Conservation (phyloP, 2,797 vertebrate genomes). For the Sandelia bainsii region DNA sequence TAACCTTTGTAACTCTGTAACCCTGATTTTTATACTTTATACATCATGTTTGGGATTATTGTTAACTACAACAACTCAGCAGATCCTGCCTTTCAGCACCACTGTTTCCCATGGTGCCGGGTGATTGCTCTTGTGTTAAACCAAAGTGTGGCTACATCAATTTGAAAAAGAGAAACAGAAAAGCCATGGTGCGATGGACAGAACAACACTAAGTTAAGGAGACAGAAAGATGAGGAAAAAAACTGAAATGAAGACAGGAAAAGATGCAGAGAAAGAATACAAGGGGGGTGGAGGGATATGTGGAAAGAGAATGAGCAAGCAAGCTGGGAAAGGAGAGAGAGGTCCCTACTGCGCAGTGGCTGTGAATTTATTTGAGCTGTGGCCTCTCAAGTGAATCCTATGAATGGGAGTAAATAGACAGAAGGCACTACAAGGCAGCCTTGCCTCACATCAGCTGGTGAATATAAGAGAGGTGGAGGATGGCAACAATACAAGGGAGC, state of each 20-base stretch:
- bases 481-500: constrained; percentile 57
- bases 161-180: constrained; percentile 36
- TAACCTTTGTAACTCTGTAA: not conserved
- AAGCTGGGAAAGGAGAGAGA: constrained; percentile 37
- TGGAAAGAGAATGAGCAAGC: constrained; percentile 53
- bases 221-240: constrained; percentile 36
- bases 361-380: constrained; percentile 81
- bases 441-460: constrained; percentile 71
- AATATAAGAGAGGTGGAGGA: constrained; percentile 60
- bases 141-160: constrained; percentile 35
- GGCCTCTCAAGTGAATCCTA: constrained; percentile 81
- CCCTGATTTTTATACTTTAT: too few species aligned
- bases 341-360: constrained; percentile 74
- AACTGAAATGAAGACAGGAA: constrained; percentile 38
- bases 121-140: constrained; percentile 53
- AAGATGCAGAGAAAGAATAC: constrained; percentile 35
- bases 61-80: constrained; percentile 26
- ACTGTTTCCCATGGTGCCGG: constrained; percentile 29
- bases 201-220: constrained; percentile 30
- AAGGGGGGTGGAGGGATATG: constrained; percentile 36
- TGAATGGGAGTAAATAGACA: constrained; percentile 80
- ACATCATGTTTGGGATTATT: not conserved
- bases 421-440: constrained; percentile 69
- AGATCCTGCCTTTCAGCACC: not conserved
- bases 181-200: constrained; percentile 18